Percentiles rank a stretch among this genome's conserved stretches.
Evolutionary conservation across 2,797 vertebrate species (phyloP).

Genomic region (Esox lucius): DNA sequence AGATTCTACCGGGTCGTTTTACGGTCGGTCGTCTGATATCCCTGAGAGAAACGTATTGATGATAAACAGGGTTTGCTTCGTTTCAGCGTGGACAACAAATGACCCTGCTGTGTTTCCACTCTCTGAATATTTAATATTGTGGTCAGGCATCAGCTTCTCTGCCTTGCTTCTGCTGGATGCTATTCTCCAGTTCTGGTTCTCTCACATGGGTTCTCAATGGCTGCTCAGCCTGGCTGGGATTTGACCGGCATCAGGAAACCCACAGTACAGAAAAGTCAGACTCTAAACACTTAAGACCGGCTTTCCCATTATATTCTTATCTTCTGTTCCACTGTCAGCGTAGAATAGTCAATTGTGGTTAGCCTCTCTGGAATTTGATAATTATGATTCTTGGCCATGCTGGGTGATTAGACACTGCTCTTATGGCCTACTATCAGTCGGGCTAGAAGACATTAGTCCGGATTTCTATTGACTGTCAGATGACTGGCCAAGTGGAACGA

Average conservation of each 20-base stretch:
- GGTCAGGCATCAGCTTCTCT: constrained; percentile 20
- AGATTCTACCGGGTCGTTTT: constrained; percentile 19
- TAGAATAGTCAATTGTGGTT: neutral
- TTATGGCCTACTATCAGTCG: constrained; percentile 21
- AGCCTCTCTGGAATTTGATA: neutral
- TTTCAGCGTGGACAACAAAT: constrained; percentile 12
- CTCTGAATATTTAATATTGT: constrained; percentile 43
- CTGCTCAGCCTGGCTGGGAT: constrained; percentile 35
- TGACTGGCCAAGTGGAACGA: constrained; percentile 33
- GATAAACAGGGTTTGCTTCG: constrained; percentile 10
- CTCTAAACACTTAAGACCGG: constrained; percentile 29
- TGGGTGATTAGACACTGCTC: constrained; percentile 24
- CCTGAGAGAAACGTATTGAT: neutral
- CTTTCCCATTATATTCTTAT: neutral
- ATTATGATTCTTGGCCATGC: constrained; percentile 14
- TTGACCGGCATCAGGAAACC: constrained; percentile 59
- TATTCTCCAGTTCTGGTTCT: constrained; percentile 50
- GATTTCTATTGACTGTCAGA: constrained; percentile 19
- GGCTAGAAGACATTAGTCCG: constrained; percentile 14
- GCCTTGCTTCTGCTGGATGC: constrained; percentile 29
- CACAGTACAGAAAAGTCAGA: constrained; percentile 29
- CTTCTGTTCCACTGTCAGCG: neutral
- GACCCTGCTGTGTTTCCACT: constrained; percentile 25
- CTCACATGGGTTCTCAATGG: constrained; percentile 36
- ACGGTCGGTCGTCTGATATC: neutral